phyloP scores from a whole-genome alignment of 1,140 invertebrate species.

The Arctopsyche grandis region DNA sequence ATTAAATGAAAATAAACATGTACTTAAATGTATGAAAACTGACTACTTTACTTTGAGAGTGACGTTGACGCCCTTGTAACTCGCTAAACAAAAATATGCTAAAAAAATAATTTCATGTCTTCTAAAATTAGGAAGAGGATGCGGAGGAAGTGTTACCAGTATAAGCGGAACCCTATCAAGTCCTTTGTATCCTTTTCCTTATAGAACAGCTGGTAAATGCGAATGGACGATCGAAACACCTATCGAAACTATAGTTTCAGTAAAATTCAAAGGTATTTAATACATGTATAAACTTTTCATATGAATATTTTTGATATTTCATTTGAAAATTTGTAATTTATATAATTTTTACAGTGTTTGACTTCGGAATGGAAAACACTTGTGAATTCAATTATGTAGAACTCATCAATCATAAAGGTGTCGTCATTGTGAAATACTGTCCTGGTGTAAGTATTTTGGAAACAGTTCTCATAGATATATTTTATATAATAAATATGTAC shows the following conservation, averaged over 20 bases:
- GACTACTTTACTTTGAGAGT: too few relatives aligned
- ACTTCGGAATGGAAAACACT: constrained; percentile 12
- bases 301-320: constrained; percentile 5
- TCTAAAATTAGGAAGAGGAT: constrained; percentile 26
- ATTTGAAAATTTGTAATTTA: neutral
- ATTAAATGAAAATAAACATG: too few relatives aligned
- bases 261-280: constrained; percentile 39
- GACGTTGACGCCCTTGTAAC: too few relatives aligned
- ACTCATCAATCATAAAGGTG: constrained; percentile 11
- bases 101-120: too few relatives aligned
- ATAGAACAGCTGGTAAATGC: constrained; percentile 31
- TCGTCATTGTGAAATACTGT: constrained; percentile 36
- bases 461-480: too few relatives aligned
- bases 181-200: constrained; percentile 41
- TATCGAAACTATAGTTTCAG: neutral
- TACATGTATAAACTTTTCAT: neutral
- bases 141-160: constrained; percentile 31
- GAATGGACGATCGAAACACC: constrained; percentile 43
- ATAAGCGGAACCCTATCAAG: constrained; percentile 25
- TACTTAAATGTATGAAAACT: too few relatives aligned
- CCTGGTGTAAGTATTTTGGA: constrained; percentile 31
- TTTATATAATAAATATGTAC: too few relatives aligned
- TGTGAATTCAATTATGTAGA: constrained; percentile 43
- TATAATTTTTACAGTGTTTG: constrained; percentile 33
- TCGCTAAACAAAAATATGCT: too few relatives aligned